Evolutionary conservation across 2,797 vertebrate species (phyloP), one percentile per base, ranked within the genome.

Genomic region (Thaleichthys pacificus): DNA sequence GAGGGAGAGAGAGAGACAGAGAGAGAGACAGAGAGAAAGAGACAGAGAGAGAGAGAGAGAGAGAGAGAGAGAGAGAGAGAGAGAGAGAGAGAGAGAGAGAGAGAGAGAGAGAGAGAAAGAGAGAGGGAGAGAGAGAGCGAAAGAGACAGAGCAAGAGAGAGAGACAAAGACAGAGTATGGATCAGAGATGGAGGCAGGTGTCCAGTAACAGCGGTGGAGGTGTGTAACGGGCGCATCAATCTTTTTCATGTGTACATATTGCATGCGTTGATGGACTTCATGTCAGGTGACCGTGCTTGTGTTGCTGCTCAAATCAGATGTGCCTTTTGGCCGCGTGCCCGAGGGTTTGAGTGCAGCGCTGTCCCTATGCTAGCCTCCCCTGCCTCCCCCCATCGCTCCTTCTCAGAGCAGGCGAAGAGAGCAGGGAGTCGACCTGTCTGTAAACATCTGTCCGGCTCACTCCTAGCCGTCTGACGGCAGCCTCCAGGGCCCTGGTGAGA

Each of bases 281-380:
- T 71, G 82, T 78, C 73, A 79, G 74, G 66, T 61, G 64, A 75
- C 78, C 65, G 78, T 0, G 62, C 75, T 89, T 80, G 60, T 75
- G 75, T 84, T 88, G 70, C 75, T 5, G 38, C 82, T 83, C 80
- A 82, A 78, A 86, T 87, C 86, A 82, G 88, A 82, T 71, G 58
- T 77, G 75, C 82, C 69, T 68, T 78, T 65, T 24, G 57, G 68
- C 77, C 64, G 77, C 12, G 42, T 61, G 75, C 69, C 70, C 22
- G 9, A 7, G 1, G 22, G 9, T 21, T 47, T 17, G 17, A 38
- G 1, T 12, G 35, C 32, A 8, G 32, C 32, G 5, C 8, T 6
- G 32, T 8, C 32, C 8, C 0, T 35, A 35, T 3, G 32, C 32
- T 35, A 35, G 8, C 32, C 32, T 35, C 32, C 32, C 7, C 47